Evolutionary conservation across 1,140 invertebrate species (phyloP).

Genomic region (Aphidius ervi): DNA sequence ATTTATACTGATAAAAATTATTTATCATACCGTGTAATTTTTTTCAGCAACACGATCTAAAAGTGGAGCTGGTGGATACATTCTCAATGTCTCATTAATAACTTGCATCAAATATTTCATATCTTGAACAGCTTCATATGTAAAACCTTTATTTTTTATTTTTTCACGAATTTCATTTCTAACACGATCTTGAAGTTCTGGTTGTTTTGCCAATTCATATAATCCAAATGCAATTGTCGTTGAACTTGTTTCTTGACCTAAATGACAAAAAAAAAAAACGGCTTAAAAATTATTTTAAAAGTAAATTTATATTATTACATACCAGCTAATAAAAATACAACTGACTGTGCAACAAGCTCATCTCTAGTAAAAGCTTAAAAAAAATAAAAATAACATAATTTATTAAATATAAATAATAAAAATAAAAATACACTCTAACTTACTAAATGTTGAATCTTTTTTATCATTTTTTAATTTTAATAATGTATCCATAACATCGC

Average conservation of each 20-base stretch:
- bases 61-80: slow-evolving; percentile 57
- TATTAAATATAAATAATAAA: slow-evolving; percentile 8
- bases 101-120: slow-evolving; percentile 25
- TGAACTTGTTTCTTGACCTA: slow-evolving; percentile 50
- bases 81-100: slow-evolving; percentile 39
- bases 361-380: too few relatives aligned
- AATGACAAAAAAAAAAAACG: background rate
- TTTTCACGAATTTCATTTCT: slow-evolving; percentile 55
- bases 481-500: slow-evolving; percentile 46
- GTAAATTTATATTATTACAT: too few relatives aligned
- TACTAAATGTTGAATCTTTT: slow-evolving; percentile 40
- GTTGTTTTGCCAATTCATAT: slow-evolving; percentile 39
- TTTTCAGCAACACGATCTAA: slow-evolving; percentile 43
- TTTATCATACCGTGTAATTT: slow-evolving; percentile 13
- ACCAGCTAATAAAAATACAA: too few relatives aligned
- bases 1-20: background rate
- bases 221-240: slow-evolving; percentile 41
- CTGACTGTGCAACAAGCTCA: too few relatives aligned
- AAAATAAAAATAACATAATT: background rate
- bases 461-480: slow-evolving; percentile 41
- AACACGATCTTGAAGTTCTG: slow-evolving; percentile 39
- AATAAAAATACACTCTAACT: background rate
- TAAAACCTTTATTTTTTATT: slow-evolving; percentile 24
- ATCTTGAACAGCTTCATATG: slow-evolving; percentile 18
- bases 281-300: background rate